Evolutionary conservation across 2,113 vertebrate species (phyloP), one percentile per base, ranked within the genome.

Genomic region (Microtus richardsoni): DNA sequence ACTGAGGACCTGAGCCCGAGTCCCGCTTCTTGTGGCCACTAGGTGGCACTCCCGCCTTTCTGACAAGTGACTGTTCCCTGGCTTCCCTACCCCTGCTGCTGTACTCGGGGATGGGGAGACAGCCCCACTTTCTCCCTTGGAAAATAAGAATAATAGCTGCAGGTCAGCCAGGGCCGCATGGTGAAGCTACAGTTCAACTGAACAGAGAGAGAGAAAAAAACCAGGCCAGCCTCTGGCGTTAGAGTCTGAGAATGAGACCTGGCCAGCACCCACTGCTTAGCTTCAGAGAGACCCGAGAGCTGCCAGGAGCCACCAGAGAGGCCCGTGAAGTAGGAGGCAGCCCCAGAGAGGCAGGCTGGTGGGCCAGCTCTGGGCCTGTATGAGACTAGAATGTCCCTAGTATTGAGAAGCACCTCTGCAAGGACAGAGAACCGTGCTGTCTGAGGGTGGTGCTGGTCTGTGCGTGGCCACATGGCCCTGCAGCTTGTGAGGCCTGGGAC

Each of bases 41-140:
- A 98, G 98, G 96, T 98, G 98, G 98, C 96, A 84, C 97, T 95
- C 96, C 80, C 52, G 83, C 86, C 1, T 95, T 97, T 95, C 91
- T 0, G 24, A 9, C 2, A 36, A 85, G 78, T 13, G 11, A n/a
- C 80, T 28, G 9, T 62, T 83, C 58, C 80, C 79, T 73, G 36
- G 70, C 17, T 21, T 3, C 70, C 33, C 68, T 17, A 16, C n/a
- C 52, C 41, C 68, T 22, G 39, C 10, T 68, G 4, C 36, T 39
- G 49, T 54, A 33, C 52, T 54, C 1, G 4, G 75, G 28, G 33
- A 33, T 19, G 30, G 77, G 49, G 33, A 79, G 30, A 54, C 3
- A 54, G 19, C 49, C 19, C 77, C 33, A 36, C 19, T 79, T 79
- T 54, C 47, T 79, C 10, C 12, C 24, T 28, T 58, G 62, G 54